phyloP scores from a whole-genome alignment of 2,888 invertebrate genomes.

The Cremastobaeus sp. region DNA sequence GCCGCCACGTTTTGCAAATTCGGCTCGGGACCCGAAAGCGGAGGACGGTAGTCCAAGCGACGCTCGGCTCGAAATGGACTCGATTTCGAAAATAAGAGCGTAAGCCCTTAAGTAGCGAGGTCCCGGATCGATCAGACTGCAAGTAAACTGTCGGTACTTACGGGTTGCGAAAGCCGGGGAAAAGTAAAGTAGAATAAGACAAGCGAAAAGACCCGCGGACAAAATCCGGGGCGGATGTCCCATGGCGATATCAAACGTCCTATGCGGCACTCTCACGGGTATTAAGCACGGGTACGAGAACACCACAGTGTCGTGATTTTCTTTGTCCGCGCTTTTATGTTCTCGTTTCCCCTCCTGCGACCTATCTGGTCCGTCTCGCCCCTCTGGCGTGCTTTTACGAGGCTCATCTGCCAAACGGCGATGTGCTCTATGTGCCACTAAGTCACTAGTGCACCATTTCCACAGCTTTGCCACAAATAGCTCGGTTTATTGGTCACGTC shows the following conservation, averaged over 20 bases:
- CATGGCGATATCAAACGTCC: conserved; percentile 68
- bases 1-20: too few relatives aligned
- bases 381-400: conserved; percentile 59
- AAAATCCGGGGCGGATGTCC: conserved; percentile 72
- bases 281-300: conserved; percentile 68
- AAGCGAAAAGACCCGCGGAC: conserved; percentile 70
- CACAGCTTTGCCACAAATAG: conserved; percentile 31
- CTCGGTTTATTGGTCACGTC: not conserved
- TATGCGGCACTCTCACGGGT: conserved; percentile 64
- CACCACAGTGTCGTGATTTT: conserved; percentile 76
- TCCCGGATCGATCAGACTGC: conserved; percentile 9
- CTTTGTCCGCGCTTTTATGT: conserved; percentile 76
- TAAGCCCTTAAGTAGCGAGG: conserved; percentile 18
- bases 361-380: conserved; percentile 58
- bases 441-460: conserved; percentile 38
- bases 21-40: too few relatives aligned
- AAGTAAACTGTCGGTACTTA: conserved; percentile 66
- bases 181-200: conserved; percentile 65
- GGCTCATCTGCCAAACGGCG: conserved; percentile 49
- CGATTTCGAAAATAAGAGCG: too few relatives aligned
- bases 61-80: too few relatives aligned
- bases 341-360: conserved; percentile 70
- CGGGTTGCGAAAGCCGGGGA: conserved; percentile 65
- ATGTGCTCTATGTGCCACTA: conserved; percentile 48
- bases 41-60: too few relatives aligned